Evolutionary conservation across 2,797 vertebrate species (phyloP), one percentile per base, ranked within the genome.

Genomic region (Alosa sapidissima): DNA sequence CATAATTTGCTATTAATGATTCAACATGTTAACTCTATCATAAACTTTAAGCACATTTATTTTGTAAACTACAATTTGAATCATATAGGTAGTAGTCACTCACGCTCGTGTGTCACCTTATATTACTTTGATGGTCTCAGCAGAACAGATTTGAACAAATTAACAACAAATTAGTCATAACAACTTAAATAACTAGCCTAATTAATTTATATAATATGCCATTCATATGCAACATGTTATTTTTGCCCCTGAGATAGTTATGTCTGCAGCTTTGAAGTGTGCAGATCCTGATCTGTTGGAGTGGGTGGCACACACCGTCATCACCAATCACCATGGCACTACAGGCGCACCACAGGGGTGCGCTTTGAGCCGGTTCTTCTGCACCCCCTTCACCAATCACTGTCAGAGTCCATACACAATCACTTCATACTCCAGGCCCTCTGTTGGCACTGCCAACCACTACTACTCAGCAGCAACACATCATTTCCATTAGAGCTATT

Each of bases 381-480:
- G 72, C 72, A 78, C 72, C 72, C 10, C 19, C 72, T 47, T 41
- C 16, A 45, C 72, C 72, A 78, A 47, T 78, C 72, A 47, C 72
- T 78, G 72, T 78, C 72, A 78, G 2, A 75, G 72, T 45, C 72
- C 72, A 78, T 47, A 78, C 36, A 78, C 36, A 78, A 47, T 78
- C 72, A 78, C 41, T 78, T 78, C 72, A 78, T 21, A 78, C n/a
- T 41, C 45, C 72, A 78, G 45, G 72, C 41, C 72, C 72, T 78
- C 72, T 47, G 41, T 78, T 47, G 36, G 81, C 82, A 58, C 84
- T 81, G 62, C 24, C 47, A 49, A 28, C 83, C 24, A 82, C 41
- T 36, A 49, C 7, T 19, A 85, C 86, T 89, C 60, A 89, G 72
- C 81, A 13, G 48, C 72, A 78, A 47, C 36, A 78, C 45, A 41